phyloP scores from a whole-genome alignment of 2,888 invertebrate genomes.

The Theretra japonica region DNA sequence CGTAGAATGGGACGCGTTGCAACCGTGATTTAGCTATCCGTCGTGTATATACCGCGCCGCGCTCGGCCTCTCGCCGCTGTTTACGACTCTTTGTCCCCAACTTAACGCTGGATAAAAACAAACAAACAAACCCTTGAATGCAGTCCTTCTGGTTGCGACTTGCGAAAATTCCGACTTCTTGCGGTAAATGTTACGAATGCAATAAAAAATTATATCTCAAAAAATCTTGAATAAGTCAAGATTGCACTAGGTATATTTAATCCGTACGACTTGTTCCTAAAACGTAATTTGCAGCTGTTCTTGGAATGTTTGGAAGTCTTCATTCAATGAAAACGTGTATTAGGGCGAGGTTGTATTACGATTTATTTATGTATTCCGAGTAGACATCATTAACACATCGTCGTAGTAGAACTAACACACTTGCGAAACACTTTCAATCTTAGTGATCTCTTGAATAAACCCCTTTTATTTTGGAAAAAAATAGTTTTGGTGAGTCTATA shows the following conservation, averaged over 20 bases:
- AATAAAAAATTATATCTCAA: background rate
- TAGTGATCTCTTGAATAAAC: background rate
- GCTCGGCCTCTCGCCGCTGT: constrained; percentile 18
- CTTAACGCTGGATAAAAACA: constrained; percentile 20
- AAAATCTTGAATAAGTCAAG: too few relatives aligned
- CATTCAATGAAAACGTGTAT: background rate
- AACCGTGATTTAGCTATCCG: constrained; percentile 55
- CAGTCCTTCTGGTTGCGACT: constrained; percentile 32
- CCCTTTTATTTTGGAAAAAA: too few relatives aligned
- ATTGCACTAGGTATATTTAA: background rate
- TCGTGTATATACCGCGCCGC: constrained; percentile 36
- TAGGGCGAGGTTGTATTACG: background rate
- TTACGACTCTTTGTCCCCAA: constrained; percentile 43
- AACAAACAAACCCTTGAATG: constrained; percentile 36
- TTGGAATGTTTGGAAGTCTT: background rate
- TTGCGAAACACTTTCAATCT: background rate
- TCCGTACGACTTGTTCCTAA: background rate
- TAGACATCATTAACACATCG: background rate
- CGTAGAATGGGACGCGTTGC: constrained; percentile 49
- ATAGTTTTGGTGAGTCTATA: too few relatives aligned
- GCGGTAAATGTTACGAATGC: background rate
- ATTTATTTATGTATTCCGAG: background rate
- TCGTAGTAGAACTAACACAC: background rate
- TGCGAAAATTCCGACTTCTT: constrained; percentile 25
- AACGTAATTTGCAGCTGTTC: background rate